Conservation (phyloP, 2,113 vertebrate species). For the Cnemophilus loriae region DNA sequence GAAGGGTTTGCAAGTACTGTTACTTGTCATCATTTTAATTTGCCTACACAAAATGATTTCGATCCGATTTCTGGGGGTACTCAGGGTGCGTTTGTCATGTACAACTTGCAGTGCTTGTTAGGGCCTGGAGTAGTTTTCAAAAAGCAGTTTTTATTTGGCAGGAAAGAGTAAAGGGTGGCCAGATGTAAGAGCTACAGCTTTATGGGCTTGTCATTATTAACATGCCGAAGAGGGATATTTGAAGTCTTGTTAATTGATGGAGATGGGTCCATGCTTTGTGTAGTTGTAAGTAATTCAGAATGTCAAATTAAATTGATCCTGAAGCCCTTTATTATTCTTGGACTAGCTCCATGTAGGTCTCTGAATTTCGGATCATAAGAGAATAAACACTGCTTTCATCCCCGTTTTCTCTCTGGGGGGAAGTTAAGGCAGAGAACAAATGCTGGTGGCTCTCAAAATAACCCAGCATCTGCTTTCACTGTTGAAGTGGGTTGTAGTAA, state of each 20-base stretch:
- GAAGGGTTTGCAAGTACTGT: not conserved
- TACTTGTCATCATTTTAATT: not conserved
- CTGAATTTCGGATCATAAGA: not conserved
- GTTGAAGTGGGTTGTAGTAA: not conserved
- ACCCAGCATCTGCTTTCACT: not conserved
- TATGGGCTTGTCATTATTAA: not conserved
- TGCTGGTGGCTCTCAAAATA: conserved; percentile 28
- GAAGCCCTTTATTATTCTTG: not conserved
- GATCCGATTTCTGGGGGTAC: not conserved
- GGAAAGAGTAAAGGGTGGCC: not conserved
- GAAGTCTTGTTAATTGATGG: not conserved
- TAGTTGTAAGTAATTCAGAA: not conserved
- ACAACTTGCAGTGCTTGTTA: not conserved
- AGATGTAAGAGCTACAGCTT: not conserved
- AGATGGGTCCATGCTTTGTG: not conserved
- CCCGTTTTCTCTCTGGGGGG: not conserved
- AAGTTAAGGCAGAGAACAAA: not conserved
- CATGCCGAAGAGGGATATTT: not conserved
- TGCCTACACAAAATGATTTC: not conserved
- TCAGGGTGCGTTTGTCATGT: not conserved
- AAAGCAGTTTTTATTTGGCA: not conserved
- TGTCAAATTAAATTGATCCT: not conserved
- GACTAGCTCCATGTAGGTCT: not conserved
- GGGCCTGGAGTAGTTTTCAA: not conserved
- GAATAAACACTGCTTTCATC: not conserved